Evolutionary conservation across 2,797 vertebrate species (phyloP), one percentile per base, ranked within the genome.

Genomic region (Manis javanica): DNA sequence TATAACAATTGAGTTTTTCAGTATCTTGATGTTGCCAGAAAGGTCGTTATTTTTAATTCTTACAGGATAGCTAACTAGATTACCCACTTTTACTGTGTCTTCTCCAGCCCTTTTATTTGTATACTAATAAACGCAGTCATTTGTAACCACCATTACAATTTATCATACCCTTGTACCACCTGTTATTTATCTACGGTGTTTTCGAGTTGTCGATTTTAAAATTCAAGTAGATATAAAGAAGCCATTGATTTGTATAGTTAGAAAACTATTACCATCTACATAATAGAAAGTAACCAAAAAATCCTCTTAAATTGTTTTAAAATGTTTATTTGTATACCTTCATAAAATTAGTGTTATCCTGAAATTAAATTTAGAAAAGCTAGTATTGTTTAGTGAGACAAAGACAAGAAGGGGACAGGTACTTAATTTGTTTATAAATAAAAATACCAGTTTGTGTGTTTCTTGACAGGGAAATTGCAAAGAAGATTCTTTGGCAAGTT

Each of bases 401-500:
- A 57, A 59, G n/a, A 74, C 3, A 89, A 55, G 5, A 46, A 91
- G 29, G 11, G 78, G 64, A 29, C 59, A 77, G 3, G 85, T 63
- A 23, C 7, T 91, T 74, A 61, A 85, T 53, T 91, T 94, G 90
- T 83, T 42, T 46, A 81, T 37, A 94, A 91, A 71, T 42, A 59
- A 94, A 81, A 87, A 53, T 74, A 66, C 0, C 64, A 61, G 24
- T 90, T 87, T 94, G 3, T 96, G 37, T 87, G 75, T 95, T 86
- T 94, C 3, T 37, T 90, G 95, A 97, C 97, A 99, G 95, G 99
- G 98, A 79, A 96, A 63, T 13, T 96, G 79, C 84, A 98, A 98
- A 57, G 99, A 99, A 97, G 98, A 98, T 72, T 92, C 98, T 55
- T 98, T 99, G 51, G 98, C 99, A 98, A 99, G 99, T 93, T 99